Base-by-base conservation (phyloP, 1,140 invertebrate genomes). In the Brachionus paranguensis region DNA sequence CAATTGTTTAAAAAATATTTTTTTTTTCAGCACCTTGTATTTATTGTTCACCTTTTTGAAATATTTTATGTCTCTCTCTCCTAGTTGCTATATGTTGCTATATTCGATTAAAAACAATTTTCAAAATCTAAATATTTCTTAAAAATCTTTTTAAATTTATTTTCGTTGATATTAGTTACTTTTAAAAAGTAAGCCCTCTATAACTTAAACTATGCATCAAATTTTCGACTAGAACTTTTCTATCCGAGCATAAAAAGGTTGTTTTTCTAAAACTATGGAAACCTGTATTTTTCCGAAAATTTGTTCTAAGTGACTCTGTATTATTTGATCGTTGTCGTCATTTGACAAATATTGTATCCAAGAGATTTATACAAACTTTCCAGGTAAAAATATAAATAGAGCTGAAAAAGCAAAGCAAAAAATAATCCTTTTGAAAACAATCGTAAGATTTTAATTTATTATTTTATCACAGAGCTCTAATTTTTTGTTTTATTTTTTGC, bases 111-210 rank as follows among this genome's bases (percentile, higher is more conserved):
- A 41, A 20, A 20, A 20, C 1, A 72, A 72, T n/a, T 72, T 72
- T 43, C 1, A 41, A 72, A 45, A 72, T 43, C 17, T 43, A 72
- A 72, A 72, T 43, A 43, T 33, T 68, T 68, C 68, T 72, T 1
- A 45, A 43, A 72, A 72, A 7, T 37, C 6, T 41, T 20, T 72
- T 72, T 41, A 1, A 41, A 43, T 72, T 45, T 72, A 68, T 68
- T 41, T 43, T 72, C 12, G 68, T 72, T 72, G 68, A 20, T 43
- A 72, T 72, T 72, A 43, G 68, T 72, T 72, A 72, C 68, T 43
- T 72, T 37, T 17, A 24, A 72, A 72, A 72, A 72, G 37, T 72
- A 14, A 24, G 7, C 14, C 53, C n/a, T 17, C n/a, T 55, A 17
- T 17, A 55, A 24, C 53, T 55, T 55, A 8, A 55, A 55, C 3